A percentile compares a stretch with the other conserved stretches of the same genome.
phyloP scores from a whole-genome alignment of 1,140 invertebrate genomes.

The Cydia fagiglandana region DNA sequence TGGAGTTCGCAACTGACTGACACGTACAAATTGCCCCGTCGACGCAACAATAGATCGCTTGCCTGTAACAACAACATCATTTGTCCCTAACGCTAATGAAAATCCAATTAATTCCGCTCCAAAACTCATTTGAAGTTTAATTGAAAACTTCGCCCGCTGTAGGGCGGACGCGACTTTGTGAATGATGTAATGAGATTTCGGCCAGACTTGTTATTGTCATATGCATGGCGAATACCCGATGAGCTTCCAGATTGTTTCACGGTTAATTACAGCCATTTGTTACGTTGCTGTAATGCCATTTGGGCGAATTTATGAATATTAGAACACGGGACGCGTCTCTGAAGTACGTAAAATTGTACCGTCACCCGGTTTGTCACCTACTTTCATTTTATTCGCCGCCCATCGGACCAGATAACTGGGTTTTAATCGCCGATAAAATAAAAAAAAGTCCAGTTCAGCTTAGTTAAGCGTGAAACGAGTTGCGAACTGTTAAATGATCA shows the following conservation, averaged over 20 bases:
- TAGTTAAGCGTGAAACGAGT: constrained; percentile 52
- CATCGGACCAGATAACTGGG: constrained; percentile 46
- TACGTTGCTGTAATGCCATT: constrained; percentile 46
- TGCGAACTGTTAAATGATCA: constrained; percentile 61
- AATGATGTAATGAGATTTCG: constrained; percentile 74
- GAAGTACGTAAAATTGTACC: constrained; percentile 31
- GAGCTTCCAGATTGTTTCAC: constrained; percentile 53
- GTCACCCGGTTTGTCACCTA: constrained; percentile 36
- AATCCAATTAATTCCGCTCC: constrained; percentile 76
- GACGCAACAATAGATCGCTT: constrained; percentile 67
- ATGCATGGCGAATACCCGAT: constrained; percentile 54
- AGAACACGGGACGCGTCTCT: constrained; percentile 38
- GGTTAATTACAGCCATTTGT: constrained; percentile 62
- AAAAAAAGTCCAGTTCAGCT: constrained; percentile 46
- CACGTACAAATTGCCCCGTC: constrained; percentile 64
- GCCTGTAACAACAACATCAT: constrained; percentile 73
- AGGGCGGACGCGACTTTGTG: constrained; percentile 63
- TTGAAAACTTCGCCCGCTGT: constrained; percentile 70
- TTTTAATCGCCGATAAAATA: constrained; percentile 60
- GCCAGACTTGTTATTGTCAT: constrained; percentile 68
- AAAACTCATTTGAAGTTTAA: constrained; percentile 77
- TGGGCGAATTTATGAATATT: constrained; percentile 51
- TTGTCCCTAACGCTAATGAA: constrained; percentile 76
- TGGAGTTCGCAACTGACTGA: constrained; percentile 62
- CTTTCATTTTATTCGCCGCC: constrained; percentile 42